Evolutionary conservation across 2,888 invertebrate genomes (phyloP), one percentile per base, ranked within the genome.

Genomic region (Drosophila mimetica): DNA sequence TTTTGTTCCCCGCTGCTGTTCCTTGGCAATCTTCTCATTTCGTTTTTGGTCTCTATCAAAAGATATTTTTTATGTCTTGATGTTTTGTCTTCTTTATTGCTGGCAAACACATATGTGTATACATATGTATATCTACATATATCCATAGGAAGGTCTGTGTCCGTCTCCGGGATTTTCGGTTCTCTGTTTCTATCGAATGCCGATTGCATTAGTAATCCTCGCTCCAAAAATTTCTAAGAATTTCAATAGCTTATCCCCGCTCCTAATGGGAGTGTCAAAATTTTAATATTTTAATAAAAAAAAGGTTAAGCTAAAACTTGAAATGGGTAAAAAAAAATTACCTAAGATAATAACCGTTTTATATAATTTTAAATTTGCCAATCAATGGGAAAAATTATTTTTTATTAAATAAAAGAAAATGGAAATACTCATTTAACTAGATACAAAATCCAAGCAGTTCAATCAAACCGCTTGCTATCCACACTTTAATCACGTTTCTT

Each of bases 161-260:
- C 39, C 36, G 50, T 47, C 22, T 48, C 25, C 8, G 34, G 16
- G 25, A 11, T 14, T 53, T 37, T 18, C 11, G 18, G 39, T 41
- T 61, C 52, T 25, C 44, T 37, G 55, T 32, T 47, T 47, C 30
- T 69, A 54, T 65, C 11, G 37, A 53, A 67, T 77, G 32, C 53
- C 61, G 22, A 28, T 60, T 32, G 65, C 55, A 74, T 77, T 70
- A 67, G 66, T 66, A 64, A 72, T 59, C 55, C 52, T 20, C 60
- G 16, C 18, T 25, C 14, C 36, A 37, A 28, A 37, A 14, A 42
- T 5, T 64, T 64, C 50, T 28, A 5, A 22, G 64, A 61, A 63
- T 22, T 46, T 30, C 5, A 13, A 47, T 22, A 32, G 44, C 11
- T n/a, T 39, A 1, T 4, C 18, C 11, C 39, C 41, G 13, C 4